Percentiles rank a stretch among this genome's conserved stretches.
These are phyloP conservation scores for Tympanoctomys barrerae DNA, from an alignment of 2,797 vertebrate species.

Conservation along the genomic window DNA sequence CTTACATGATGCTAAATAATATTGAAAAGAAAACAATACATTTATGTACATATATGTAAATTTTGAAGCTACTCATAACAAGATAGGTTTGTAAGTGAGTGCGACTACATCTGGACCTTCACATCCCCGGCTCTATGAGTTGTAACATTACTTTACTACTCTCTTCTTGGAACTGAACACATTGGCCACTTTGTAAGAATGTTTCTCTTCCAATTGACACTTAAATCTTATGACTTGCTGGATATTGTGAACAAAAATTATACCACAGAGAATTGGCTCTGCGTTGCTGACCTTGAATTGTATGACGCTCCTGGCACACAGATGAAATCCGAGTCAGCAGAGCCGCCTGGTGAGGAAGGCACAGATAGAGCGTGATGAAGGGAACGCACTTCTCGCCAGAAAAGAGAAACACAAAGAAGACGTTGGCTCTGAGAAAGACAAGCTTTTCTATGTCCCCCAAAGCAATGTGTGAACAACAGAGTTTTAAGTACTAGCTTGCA, in stretches of 20 bases:
- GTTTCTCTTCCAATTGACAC: background rate
- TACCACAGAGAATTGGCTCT: background rate
- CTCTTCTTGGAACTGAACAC: slow-evolving; percentile 19
- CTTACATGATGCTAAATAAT: background rate
- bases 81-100: background rate
- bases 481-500: background rate
- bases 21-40: background rate
- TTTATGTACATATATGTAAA: background rate
- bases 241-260: background rate
- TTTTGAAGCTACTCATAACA: background rate
- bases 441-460: background rate
- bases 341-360: background rate
- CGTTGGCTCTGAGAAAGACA: background rate
- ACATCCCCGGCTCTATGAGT: background rate
- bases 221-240: background rate
- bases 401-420: background rate
- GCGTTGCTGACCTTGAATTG: background rate
- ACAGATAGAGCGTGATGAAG: background rate
- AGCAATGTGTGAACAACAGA: background rate
- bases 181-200: background rate
- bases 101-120: background rate
- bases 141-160: background rate
- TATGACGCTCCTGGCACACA: background rate
- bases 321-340: background rate
- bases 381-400: background rate